Base-by-base conservation (phyloP, 2,888 invertebrate genomes). In the Cataglyphis albicans region DNA sequence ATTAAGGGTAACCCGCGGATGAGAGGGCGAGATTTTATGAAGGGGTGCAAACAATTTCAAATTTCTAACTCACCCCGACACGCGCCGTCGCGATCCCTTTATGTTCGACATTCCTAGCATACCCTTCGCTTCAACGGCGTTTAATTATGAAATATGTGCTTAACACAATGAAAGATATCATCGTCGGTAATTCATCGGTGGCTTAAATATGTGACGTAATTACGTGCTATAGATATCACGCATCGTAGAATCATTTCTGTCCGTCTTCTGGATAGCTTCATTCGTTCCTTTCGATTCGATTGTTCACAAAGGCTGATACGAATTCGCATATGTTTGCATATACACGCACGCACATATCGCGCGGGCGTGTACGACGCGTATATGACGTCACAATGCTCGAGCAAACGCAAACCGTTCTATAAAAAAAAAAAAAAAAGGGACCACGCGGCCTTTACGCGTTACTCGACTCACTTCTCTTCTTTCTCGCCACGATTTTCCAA, bases 141-240 rank as follows among this genome's bases (percentile, higher is more conserved):
- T 89, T 90, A 90, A 90, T 90, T 90, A 88, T 86, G 86, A 90
- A 90, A 90, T 87, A 90, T 84, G 85, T 89, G 89, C 84, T 89
- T 90, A 87, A 68, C 81, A 70, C 78, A 89, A 86, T 84, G 86
- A 89, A 88, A 88, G 84, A 74, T 82, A 85, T 81, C 73, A 73
- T 83, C 76, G 57, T 72, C 83, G 81, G 87, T 87, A 88, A 89
- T 88, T 86, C 85, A 85, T 88, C 85, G 81, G 81, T 18, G 74
- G 81, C 75, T 74, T 82, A 89, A 84, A 80, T 89, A 84, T 83
- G 68, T 44, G 67, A 21, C 52, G 82, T 76, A 78, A 68, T 73
- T 84, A 81, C 64, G 73, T 32, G 55, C 44, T 25, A 75, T n/a
- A 63, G 63, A 63, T 64, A 74, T 15, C 61, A 61, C 25, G 35